Conservation (phyloP, 2,888 invertebrate genomes). For the Cacoxenus indagator region DNA sequence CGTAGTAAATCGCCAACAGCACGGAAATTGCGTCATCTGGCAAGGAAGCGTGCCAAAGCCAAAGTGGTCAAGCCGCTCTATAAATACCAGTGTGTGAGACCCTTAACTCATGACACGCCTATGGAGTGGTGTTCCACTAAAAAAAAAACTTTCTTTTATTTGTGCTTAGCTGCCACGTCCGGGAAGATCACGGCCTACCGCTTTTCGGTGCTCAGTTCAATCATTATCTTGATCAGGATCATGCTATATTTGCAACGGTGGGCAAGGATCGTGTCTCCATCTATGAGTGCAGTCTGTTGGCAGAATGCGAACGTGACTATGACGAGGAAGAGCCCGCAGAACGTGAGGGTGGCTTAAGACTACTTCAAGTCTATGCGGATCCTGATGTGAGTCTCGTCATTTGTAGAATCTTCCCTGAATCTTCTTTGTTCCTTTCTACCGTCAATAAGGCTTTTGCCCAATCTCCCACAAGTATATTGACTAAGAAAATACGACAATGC, state of each 20-base stretch:
- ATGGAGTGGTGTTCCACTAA: no score
- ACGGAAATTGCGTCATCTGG: slow-evolving; percentile 73
- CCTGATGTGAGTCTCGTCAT: slow-evolving; percentile 79
- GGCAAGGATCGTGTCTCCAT: slow-evolving; percentile 94
- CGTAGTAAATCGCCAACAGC: slow-evolving; percentile 86
- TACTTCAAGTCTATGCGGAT: slow-evolving; percentile 93
- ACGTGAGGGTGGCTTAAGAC: slow-evolving; percentile 78
- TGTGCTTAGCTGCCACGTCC: slow-evolving; percentile 78
- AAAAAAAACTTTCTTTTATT: neutral
- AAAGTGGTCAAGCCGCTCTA: slow-evolving; percentile 81
- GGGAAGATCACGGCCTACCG: slow-evolving; percentile 94
- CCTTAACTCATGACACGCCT: neutral
- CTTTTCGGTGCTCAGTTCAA: slow-evolving; percentile 96
- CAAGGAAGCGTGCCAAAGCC: slow-evolving; percentile 73
- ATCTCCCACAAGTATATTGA: no score
- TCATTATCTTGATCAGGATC: slow-evolving; percentile 84
- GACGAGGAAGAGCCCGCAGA: slow-evolving; percentile 72
- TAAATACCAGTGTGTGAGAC: slow-evolving; percentile 71
- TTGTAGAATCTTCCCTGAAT: neutral
- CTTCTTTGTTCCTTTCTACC: neutral
- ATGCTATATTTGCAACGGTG: slow-evolving; percentile 93
- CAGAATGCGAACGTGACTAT: slow-evolving; percentile 23
- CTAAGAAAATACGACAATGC: no score
- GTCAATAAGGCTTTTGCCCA: no score
- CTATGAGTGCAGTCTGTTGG: slow-evolving; percentile 82